phyloP scores from a whole-genome alignment of 2,113 vertebrate genomes.

The rabbit (Oryctolagus cuniculus) region DNA sequence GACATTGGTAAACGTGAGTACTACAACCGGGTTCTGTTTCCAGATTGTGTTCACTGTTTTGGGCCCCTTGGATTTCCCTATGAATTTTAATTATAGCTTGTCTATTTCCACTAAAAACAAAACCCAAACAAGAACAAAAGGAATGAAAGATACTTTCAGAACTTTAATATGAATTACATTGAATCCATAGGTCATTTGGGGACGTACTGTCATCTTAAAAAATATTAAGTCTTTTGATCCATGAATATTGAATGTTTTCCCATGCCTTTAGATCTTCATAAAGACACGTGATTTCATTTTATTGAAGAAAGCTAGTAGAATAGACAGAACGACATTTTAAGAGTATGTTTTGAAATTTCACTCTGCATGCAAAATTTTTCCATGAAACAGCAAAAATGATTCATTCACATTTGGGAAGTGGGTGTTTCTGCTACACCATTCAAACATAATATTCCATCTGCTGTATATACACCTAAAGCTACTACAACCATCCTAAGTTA shows the following conservation, averaged over 20 bases:
- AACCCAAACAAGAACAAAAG: no score
- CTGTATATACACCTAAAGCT: background rate
- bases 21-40: background rate
- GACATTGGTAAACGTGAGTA: background rate
- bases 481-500: background rate
- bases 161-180: background rate
- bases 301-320: background rate
- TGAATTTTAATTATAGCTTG: background rate
- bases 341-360: background rate
- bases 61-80: background rate
- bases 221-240: background rate
- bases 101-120: background rate
- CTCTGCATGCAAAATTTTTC: background rate
- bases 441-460: no score
- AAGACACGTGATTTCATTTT: background rate
- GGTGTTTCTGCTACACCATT: background rate
- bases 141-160: background rate
- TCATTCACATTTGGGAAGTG: background rate
- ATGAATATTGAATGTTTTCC: background rate
- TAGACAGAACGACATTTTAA: background rate
- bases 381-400: background rate
- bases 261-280: background rate
- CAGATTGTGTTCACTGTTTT: background rate
- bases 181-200: background rate
- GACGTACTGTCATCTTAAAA: background rate